phyloP scores from a whole-genome alignment of 2,113 vertebrate genomes.

The Tenrec ecaudatus region DNA sequence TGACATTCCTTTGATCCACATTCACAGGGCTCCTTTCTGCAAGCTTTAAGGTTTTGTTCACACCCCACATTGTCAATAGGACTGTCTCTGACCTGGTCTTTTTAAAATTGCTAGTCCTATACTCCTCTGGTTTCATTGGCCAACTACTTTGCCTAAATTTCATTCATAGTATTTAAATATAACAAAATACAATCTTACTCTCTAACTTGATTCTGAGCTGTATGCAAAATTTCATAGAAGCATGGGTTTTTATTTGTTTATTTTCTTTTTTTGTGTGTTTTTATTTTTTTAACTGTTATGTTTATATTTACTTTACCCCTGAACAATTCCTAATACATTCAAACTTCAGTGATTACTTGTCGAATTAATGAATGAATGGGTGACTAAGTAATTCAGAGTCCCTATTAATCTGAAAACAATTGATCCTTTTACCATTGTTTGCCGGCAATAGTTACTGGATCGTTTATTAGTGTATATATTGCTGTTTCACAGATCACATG shows the following conservation, averaged over 20 bases:
- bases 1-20: background rate
- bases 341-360: background rate
- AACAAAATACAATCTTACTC: background rate
- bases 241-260: background rate
- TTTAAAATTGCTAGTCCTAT: too few species aligned
- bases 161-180: background rate
- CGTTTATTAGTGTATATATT: conserved; percentile 6
- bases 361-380: background rate
- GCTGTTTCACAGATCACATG: conserved; percentile 31
- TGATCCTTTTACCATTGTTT: conserved; percentile 6
- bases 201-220: background rate
- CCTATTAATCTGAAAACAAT: conserved; percentile 3
- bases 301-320: background rate
- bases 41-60: background rate
- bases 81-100: background rate
- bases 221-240: background rate
- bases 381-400: background rate
- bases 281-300: background rate
- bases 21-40: background rate
- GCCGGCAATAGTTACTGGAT: background rate
- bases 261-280: too few species aligned
- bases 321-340: background rate
- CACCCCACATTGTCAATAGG: background rate
- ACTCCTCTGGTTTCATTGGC: too few species aligned
- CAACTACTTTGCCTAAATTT: background rate